Base-by-base conservation (phyloP, 2,888 invertebrate genomes). In the Ligdia adustata region DNA sequence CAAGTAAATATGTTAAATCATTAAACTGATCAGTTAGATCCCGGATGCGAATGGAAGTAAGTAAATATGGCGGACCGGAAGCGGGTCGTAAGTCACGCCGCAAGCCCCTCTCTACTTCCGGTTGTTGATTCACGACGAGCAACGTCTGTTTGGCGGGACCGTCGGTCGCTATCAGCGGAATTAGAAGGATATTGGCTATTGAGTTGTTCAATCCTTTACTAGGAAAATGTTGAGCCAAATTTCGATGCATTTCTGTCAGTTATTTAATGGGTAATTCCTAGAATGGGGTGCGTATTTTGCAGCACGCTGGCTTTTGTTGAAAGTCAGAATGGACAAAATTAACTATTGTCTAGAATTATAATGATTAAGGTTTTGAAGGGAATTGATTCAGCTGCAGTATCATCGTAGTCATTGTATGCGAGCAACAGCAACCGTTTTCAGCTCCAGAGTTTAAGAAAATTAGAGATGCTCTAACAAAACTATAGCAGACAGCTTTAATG, bases 21-120 rank as follows among this genome's bases (percentile, higher is more conserved):
- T 69, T 71, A 66, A 67, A 7, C 65, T 71, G 70, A 60, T 61
- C 50, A 61, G 60, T 64, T 70, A 65, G 69, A 62, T 57, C 68
- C 75, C 75, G 76, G 77, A 67, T 66, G 63, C 65, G 72, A 63
- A 75, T 71, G 70, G 74, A 76, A 81, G 79, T 77, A 80, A 79
- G 84, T 81, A 86, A 86, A 87, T 85, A 87, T 85, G 85, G 84
- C 75, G 66, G n/a, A 69, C 62, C 82, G 86, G 87, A 86, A 74
- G 86, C 71, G 77, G 80, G 69, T 77, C 85, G 87, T 88, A 86
- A 85, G 84, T 88, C 84, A 87, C 83, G 85, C 84, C 81, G 66
- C 76, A 74, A 75, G 69, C 68, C 78, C 75, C 75, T 71, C 66
- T 57, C 62, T 66, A 66, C 77, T 77, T 85, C 85, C 86, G 78